These are phyloP conservation scores for Acholoe squamosa DNA, from an alignment of 2,888 invertebrate species.

Conservation along the genomic window DNA sequence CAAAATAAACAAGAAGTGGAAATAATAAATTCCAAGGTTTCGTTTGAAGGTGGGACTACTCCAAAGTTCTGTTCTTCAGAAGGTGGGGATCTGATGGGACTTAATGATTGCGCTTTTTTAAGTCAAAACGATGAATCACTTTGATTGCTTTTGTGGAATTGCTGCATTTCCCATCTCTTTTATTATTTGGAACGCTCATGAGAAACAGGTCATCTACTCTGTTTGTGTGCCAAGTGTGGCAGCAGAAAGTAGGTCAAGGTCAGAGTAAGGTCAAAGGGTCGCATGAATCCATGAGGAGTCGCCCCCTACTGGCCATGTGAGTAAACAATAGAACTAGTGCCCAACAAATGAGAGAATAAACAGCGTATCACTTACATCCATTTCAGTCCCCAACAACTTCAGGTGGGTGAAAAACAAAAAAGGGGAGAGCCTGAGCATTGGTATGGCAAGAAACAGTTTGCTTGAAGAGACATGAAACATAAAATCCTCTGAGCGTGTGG, in stretches of 20 bases:
- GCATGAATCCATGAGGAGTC: slow-evolving; percentile 52
- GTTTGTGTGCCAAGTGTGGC: slow-evolving; percentile 57
- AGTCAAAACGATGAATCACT: background rate
- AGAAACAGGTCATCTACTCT: slow-evolving; percentile 53
- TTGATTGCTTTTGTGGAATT: background rate
- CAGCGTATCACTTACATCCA: slow-evolving; percentile 71
- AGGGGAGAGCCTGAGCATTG: slow-evolving; percentile 60
- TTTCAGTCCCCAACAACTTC: slow-evolving; percentile 73
- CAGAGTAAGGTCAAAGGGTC: slow-evolving; percentile 60
- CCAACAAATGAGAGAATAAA: slow-evolving; percentile 63
- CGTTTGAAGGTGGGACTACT: background rate
- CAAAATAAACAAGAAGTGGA: slow-evolving; percentile 23
- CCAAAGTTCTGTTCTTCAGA: slow-evolving; percentile 36
- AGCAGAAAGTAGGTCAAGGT: slow-evolving; percentile 62
- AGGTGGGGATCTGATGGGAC: slow-evolving; percentile 54
- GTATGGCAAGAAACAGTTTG: slow-evolving; percentile 24
- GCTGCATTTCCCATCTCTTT: slow-evolving; percentile 29
- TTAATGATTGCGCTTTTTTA: slow-evolving; percentile 24
- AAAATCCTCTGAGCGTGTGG: slow-evolving; percentile 56
- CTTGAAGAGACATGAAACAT: slow-evolving; percentile 63
- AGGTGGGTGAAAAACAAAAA: slow-evolving; percentile 62
- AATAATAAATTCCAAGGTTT: slow-evolving; percentile 25
- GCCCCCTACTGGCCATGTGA: slow-evolving; percentile 59
- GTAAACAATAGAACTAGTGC: slow-evolving; percentile 63
- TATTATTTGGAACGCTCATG: slow-evolving; percentile 44